Percentiles rank a stretch among this genome's conserved stretches.
Conservation (phyloP, 2,888 invertebrate genomes). For the Rhabditophanes sp. region DNA sequence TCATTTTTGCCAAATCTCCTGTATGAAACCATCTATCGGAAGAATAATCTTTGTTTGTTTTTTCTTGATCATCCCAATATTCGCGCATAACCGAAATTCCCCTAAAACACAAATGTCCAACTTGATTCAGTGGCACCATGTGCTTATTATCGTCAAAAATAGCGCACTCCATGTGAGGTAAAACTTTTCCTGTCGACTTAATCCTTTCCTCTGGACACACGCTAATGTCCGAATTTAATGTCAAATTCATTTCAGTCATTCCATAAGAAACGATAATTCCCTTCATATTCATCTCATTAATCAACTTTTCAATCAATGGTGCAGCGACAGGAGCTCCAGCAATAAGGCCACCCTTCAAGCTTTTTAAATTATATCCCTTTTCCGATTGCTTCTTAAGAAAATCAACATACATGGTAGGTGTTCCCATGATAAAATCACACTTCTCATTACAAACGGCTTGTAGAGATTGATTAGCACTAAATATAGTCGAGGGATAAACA, state of each 20-base stretch:
- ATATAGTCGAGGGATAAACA: no score
- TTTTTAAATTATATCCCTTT: conserved; percentile 43
- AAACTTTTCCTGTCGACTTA: no score
- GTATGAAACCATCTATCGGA: conserved; percentile 62
- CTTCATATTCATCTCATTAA: conserved; percentile 44
- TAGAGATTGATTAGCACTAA: no score
- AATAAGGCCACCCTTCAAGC: conserved; percentile 51
- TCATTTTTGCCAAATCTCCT: conserved; percentile 51
- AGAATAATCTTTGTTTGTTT: conserved; percentile 56
- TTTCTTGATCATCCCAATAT: conserved; percentile 63
- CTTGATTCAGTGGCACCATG: conserved; percentile 7
- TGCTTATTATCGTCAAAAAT: conserved; percentile 7
- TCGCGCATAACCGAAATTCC: conserved; percentile 61
- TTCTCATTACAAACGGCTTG: no score
- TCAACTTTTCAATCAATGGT: conserved; percentile 47
- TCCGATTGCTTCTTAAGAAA: conserved; percentile 45
- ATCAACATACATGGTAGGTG: conserved; percentile 50
- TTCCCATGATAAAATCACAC: conserved; percentile 48
- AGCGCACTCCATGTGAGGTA: no score
- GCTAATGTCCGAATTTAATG: no score
- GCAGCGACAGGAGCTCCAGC: conserved; percentile 60
- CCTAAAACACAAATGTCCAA: conserved; percentile 11
- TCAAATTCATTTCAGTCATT: conserved; percentile 7
- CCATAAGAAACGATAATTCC: conserved; percentile 30
- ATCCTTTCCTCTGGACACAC: no score